Evolutionary conservation across 2,888 invertebrate species (phyloP), one percentile per base, ranked within the genome.

Genomic region (Flexamia atlantica): DNA sequence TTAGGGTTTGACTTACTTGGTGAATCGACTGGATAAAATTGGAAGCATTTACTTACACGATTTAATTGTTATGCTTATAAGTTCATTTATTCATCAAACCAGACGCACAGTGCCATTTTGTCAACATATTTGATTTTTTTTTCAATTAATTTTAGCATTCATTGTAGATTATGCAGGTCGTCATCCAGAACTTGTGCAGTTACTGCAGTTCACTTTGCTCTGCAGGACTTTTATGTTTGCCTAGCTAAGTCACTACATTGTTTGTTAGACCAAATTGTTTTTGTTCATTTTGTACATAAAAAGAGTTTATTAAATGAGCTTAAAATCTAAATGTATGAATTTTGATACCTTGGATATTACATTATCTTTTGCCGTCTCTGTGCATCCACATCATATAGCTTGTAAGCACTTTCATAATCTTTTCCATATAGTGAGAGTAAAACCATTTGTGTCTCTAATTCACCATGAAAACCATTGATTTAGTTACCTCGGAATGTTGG

Each of bases 201-300:
- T 72, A 14, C 30, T 72, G 72, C 40, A 72, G 68, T 30, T 40
- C 57, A 20, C 25, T 57, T 23, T 57, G 57, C 57, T 25, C 30
- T 17, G 20, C 57, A 4, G 64, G 20, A 28, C 25, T 28, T 28
- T 14, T 64, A 64, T 64, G 64, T 64, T 64, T 64, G 64, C 64
- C 28, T 53, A 23, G 53, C 53, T 46, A 76, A 79, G 57, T 79
- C 79, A 79, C 79, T 79, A 36, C 79, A 79, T 79, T 36, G 32
- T 76, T 79, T 79, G 79, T 79, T 79, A 79, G 79, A 79, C 79
- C 79, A 79, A 79, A 53, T 79, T 79, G 79, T 79, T 79, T 79
- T 79, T 79, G 79, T 79, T 79, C 79, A 79, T 36, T 79, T 57
- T 79, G 57, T 79, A 79, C 32, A 79, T 79, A 79, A 57, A 50